phyloP scores from a whole-genome alignment of 2,888 invertebrate genomes.

The Eilema sororculum region DNA sequence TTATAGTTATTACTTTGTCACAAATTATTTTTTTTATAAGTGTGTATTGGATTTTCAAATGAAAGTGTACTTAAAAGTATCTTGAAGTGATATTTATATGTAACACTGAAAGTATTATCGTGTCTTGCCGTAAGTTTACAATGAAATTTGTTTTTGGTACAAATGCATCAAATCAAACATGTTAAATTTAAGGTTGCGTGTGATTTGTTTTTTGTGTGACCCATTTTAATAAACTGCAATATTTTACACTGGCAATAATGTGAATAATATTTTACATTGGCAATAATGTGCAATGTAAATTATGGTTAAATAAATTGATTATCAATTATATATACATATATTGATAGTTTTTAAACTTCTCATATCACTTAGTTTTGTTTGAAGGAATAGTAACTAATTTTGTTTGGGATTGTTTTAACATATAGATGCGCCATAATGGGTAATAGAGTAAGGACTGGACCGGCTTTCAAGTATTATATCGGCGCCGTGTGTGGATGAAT shows the following conservation, averaged over 20 bases:
- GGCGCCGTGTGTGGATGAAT: conserved; percentile 30
- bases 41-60: conserved; percentile 44
- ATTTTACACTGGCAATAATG: conserved; percentile 18
- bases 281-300: conserved; percentile 16
- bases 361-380: conserved; percentile 3
- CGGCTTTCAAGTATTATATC: conserved; percentile 42
- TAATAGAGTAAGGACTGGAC: conserved; percentile 35
- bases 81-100: conserved; percentile 60
- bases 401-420: conserved; percentile 29
- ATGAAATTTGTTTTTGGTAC: conserved; percentile 12
- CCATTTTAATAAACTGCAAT: conserved; percentile 17
- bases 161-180: conserved; percentile 9
- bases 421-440: conserved; percentile 33
- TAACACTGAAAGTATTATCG: conserved; percentile 68
- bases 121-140: conserved; percentile 67
- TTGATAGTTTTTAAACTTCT: neutral
- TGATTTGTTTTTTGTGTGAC: conserved; percentile 42
- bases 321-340: neutral
- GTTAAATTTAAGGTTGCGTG: conserved; percentile 16
- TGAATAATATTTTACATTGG: conserved; percentile 17
- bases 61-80: conserved; percentile 59
- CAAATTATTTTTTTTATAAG: conserved; percentile 64
- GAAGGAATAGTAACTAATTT: conserved; percentile 14
- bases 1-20: conserved; percentile 71
- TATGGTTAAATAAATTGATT: neutral